Evolutionary conservation across 2,113 vertebrate species (phyloP).

Genomic region (Rana temporaria): DNA sequence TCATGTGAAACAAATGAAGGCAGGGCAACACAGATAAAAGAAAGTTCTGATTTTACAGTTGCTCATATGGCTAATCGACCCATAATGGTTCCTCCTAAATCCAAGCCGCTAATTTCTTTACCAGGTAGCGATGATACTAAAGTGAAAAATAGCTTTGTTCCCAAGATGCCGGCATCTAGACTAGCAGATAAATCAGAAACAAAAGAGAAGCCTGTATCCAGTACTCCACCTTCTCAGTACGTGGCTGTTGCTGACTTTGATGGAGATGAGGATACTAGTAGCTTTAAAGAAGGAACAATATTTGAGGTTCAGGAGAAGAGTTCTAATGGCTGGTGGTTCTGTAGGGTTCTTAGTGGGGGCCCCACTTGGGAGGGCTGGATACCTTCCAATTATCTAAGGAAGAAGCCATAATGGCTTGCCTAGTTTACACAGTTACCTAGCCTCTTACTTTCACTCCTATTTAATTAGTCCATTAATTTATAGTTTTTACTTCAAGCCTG

Average conservation of each 20-base stretch:
- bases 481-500: conserved; percentile 64
- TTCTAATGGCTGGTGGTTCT: conserved; percentile 97
- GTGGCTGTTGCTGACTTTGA: conserved; percentile 94
- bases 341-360: conserved; percentile 85
- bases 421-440: conserved; percentile 32
- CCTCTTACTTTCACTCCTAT: conserved; percentile 68
- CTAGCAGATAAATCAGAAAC: conserved; percentile 76
- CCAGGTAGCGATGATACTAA: conserved; percentile 77
- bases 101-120: conserved; percentile 78
- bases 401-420: conserved; percentile 84
- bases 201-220: conserved; percentile 73
- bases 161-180: conserved; percentile 75
- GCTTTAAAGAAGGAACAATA: conserved; percentile 92
- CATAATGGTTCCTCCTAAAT: conserved; percentile 87
- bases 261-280: conserved; percentile 88
- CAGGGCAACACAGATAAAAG: conserved; percentile 71
- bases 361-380: conserved; percentile 93
- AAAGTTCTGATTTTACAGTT: conserved; percentile 67
- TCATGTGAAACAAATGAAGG: conserved; percentile 71
- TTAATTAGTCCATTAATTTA: conserved; percentile 83
- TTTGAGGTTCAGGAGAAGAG: conserved; percentile 94
- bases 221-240: conserved; percentile 82
- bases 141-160: conserved; percentile 72
- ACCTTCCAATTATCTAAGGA: conserved; percentile 95
- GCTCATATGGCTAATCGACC: conserved; percentile 74